phyloP scores from a whole-genome alignment of 2,888 invertebrate species.

The Microplitis manilae region DNA sequence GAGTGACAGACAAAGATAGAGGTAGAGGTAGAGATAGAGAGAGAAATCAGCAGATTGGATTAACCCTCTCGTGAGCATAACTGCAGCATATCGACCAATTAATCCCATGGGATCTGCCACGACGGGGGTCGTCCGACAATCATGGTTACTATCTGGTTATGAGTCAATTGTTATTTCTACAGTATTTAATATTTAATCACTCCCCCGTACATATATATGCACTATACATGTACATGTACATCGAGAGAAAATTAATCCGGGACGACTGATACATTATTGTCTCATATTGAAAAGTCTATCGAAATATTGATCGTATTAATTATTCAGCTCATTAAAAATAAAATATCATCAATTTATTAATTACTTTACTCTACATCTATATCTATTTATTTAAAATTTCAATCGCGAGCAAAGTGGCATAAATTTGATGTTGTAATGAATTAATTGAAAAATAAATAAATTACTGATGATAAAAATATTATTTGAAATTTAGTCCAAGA shows the following conservation, averaged over 20 bases:
- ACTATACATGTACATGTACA: neutral
- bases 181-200: conserved; percentile 1
- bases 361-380: neutral
- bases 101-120: conserved; percentile 29
- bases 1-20: neutral
- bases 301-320: neutral
- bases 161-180: conserved; percentile 35
- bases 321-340: neutral
- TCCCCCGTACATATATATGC: neutral
- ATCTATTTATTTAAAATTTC: no score
- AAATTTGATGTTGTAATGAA: no score
- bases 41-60: conserved; percentile 18
- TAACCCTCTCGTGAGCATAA: conserved; percentile 39
- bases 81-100: conserved; percentile 23
- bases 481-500: neutral
- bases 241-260: neutral
- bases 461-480: no score
- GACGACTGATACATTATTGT: neutral
- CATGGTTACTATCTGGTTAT: conserved; percentile 26
- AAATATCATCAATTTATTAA: neutral
- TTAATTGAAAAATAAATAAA: no score
- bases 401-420: no score
- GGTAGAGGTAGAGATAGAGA: neutral
- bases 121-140: conserved; percentile 18
- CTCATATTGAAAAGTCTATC: neutral